phyloP scores from a whole-genome alignment of 2,113 vertebrate species.

The Gymnocephalus cernua region DNA sequence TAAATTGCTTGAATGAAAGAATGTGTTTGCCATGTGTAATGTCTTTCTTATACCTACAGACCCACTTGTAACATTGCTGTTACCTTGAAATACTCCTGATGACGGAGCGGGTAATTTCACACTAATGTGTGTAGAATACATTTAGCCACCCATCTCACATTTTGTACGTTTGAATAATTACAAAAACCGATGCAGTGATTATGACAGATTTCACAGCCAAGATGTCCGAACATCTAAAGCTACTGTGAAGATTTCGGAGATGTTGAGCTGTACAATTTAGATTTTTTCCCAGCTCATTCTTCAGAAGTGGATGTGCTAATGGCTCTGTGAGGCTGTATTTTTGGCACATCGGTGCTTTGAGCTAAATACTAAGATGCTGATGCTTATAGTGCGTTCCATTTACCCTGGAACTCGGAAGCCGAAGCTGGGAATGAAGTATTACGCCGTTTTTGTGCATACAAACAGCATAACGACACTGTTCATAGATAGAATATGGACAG shows the following conservation, averaged over 20 bases:
- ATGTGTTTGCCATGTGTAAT: not conserved
- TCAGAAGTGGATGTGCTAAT: not conserved
- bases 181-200: not conserved
- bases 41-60: not conserved
- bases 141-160: not conserved
- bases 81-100: not conserved
- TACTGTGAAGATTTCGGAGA: not conserved
- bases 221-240: not conserved
- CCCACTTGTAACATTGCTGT: not conserved
- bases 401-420: no score
- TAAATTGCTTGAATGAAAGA: conserved; percentile 37
- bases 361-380: not conserved
- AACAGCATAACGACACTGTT: no score
- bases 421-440: no score
- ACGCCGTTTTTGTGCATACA: no score
- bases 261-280: not conserved
- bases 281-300: not conserved
- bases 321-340: not conserved
- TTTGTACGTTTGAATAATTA: not conserved
- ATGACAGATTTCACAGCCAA: not conserved
- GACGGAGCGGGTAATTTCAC: not conserved
- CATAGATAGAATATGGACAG: no score
- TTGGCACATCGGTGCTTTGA: not conserved
- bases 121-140: not conserved
- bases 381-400: no score